These are phyloP conservation scores for Megalopta genalis DNA, from an alignment of 1,140 invertebrate species.

Conservation along the genomic window DNA sequence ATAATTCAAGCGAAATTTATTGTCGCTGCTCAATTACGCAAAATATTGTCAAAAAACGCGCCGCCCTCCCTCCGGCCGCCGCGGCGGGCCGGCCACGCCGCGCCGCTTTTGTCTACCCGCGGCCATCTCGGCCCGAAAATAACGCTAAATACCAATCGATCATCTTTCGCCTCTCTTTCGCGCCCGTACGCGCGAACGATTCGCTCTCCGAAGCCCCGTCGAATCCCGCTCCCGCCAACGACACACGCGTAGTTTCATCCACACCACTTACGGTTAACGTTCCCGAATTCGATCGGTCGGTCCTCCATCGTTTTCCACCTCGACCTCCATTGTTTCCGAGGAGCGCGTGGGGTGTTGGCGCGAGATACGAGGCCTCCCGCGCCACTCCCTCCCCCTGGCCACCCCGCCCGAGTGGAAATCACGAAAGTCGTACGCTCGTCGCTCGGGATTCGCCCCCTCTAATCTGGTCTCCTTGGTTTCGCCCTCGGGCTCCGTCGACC, in stretches of 20 bases:
- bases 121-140: background rate
- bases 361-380: constrained; percentile 51
- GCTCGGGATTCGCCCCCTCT: constrained; percentile 72
- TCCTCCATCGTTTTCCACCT: constrained; percentile 60
- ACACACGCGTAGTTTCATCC: too few species aligned
- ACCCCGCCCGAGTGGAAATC: constrained; percentile 61
- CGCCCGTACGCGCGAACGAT: background rate
- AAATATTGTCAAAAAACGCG: constrained; percentile 76
- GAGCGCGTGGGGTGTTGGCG: constrained; percentile 46
- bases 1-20: constrained; percentile 76
- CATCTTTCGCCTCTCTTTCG: background rate
- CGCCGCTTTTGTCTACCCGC: constrained; percentile 10
- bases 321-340: constrained; percentile 64
- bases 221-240: too few species aligned
- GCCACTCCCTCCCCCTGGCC: too few species aligned
- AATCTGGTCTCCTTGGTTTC: constrained; percentile 81
- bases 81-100: constrained; percentile 1
- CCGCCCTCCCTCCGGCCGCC: background rate
- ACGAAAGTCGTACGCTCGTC: constrained; percentile 58
- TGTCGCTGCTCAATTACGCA: constrained; percentile 75
- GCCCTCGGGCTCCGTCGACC: constrained; percentile 70
- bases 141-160: constrained; percentile 1
- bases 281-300: constrained; percentile 34
- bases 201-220: too few species aligned
- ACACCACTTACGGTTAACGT: too few species aligned